phyloP scores from a whole-genome alignment of 2,797 vertebrate genomes.

The Adrianichthys oophorus region DNA sequence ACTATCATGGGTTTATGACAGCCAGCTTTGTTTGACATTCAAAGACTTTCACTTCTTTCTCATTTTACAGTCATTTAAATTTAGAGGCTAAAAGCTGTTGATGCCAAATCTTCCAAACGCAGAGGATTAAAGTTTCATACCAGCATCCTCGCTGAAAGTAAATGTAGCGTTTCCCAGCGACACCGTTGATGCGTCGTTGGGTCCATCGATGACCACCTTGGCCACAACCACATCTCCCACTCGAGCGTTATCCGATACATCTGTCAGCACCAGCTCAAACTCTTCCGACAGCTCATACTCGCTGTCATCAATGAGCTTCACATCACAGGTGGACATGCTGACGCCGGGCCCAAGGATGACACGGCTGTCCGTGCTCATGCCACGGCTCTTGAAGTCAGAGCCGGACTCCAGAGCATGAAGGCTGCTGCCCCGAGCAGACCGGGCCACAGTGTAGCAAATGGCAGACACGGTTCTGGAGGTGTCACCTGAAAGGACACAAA shows the following conservation, averaged over 20 bases:
- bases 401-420: conserved; percentile 86
- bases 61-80: not conserved
- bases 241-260: conserved; percentile 85
- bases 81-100: not conserved
- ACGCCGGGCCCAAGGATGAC: conserved; percentile 86
- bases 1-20: not conserved
- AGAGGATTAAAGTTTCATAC: conserved; percentile 61
- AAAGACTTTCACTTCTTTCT: not conserved
- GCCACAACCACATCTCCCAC: conserved; percentile 79
- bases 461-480: conserved; percentile 88
- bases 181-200: conserved; percentile 92
- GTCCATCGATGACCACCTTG: conserved; percentile 87
- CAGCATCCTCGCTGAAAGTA: conserved; percentile 90
- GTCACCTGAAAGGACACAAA: conserved; percentile 75
- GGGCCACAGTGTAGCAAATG: conserved; percentile 88
- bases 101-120: too few species aligned
- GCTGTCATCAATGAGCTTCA: conserved; percentile 92
- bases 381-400: conserved; percentile 93
- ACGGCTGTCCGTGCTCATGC: conserved; percentile 81
- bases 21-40: not conserved
- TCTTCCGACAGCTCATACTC: conserved; percentile 97
- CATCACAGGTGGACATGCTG: conserved; percentile 85
- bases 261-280: conserved; percentile 88
- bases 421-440: conserved; percentile 90
- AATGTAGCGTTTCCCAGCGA: conserved; percentile 87